Evolutionary conservation across 2,888 invertebrate genomes (phyloP).

Genomic region (Eupithecia exiguata): DNA sequence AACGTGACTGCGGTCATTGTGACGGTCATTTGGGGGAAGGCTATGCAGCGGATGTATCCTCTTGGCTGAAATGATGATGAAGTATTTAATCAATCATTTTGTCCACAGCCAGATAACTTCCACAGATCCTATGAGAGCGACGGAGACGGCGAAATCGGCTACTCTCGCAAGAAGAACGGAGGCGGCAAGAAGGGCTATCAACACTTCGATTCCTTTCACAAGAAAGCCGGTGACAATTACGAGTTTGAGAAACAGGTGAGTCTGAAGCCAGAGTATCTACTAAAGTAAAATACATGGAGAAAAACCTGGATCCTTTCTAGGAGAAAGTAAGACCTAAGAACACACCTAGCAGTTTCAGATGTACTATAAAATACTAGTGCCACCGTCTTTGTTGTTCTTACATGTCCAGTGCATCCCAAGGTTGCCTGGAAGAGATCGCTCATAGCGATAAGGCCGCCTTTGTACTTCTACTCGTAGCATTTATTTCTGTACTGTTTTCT

Average conservation of each 20-base stretch:
- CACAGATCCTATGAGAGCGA: slow-evolving; percentile 85
- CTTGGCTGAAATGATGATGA: not conserved
- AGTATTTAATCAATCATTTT: not conserved
- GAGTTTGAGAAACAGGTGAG: slow-evolving; percentile 83
- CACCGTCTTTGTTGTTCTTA: too few species aligned
- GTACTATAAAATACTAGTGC: too few species aligned
- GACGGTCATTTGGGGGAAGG: not conserved
- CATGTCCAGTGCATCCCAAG: too few species aligned
- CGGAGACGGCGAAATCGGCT: slow-evolving; percentile 87
- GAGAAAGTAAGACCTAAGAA: too few species aligned
- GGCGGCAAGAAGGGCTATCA: slow-evolving; percentile 89
- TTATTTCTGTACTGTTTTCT: too few species aligned
- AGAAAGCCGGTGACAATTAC: slow-evolving; percentile 88
- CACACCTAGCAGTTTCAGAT: too few species aligned
- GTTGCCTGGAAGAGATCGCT: too few species aligned
- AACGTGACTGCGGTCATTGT: not conserved
- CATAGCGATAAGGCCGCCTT: too few species aligned
- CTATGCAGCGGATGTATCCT: not conserved
- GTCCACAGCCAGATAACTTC: slow-evolving; percentile 70
- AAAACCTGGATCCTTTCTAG: too few species aligned
- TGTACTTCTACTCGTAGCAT: too few species aligned
- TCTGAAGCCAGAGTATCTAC: not conserved
- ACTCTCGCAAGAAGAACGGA: slow-evolving; percentile 85
- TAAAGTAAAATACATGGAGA: not conserved
- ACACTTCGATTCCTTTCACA: slow-evolving; percentile 88